These are phyloP conservation scores for Stenolophus ochropezus DNA, from an alignment of 2,888 invertebrate species.

Conservation along the genomic window DNA sequence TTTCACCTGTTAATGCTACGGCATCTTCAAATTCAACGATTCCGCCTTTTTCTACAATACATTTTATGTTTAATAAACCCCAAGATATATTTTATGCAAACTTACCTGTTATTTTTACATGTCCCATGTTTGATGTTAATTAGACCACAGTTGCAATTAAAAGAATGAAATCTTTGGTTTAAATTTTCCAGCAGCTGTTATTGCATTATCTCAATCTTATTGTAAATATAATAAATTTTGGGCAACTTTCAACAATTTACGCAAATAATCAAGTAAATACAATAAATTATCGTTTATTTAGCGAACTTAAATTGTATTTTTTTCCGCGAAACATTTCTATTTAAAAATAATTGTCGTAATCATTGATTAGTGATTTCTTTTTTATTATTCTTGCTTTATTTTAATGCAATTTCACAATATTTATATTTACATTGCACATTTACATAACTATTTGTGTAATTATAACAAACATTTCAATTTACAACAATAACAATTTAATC, in stretches of 20 bases:
- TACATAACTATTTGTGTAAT: no score
- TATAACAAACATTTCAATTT: no score
- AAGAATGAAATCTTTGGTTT: neutral
- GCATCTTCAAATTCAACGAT: conserved; percentile 55
- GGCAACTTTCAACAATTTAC: neutral
- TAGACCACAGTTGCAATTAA: neutral
- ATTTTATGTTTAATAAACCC: no score
- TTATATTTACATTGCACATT: no score
- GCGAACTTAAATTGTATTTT: neutral
- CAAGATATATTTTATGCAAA: conserved; percentile 5
- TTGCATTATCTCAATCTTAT: neutral
- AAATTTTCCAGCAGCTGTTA: neutral
- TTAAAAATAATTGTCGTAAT: no score
- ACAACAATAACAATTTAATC: conserved; percentile 61
- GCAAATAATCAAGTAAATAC: conserved; percentile 17
- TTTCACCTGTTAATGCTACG: conserved; percentile 49
- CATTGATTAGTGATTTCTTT: no score
- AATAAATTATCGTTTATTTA: neutral
- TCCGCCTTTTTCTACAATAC: conserved; percentile 31
- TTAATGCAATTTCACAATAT: no score
- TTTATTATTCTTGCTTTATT: no score
- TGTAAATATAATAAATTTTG: conserved; percentile 29
- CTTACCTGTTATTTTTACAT: conserved; percentile 7
- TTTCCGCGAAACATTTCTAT: neutral
- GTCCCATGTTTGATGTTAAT: neutral